These are phyloP conservation scores for Cepaea nemoralis DNA, from an alignment of 1,140 invertebrate species.

Conservation along the genomic window DNA sequence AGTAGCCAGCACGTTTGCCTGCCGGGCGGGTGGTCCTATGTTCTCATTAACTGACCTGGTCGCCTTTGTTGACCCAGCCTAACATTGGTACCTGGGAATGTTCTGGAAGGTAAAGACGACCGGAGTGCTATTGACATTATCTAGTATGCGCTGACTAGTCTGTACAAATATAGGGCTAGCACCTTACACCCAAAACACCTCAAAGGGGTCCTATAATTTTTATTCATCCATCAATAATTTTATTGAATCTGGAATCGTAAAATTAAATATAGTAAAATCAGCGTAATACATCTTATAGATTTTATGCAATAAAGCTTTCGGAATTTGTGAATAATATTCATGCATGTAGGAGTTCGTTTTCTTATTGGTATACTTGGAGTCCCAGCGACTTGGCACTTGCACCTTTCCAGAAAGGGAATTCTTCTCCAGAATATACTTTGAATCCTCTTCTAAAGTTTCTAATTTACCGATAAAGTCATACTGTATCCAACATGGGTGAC, in stretches of 20 bases:
- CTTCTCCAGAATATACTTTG: slow-evolving; percentile 18
- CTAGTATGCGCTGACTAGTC: no score
- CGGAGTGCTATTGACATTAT: no score
- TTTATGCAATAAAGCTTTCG: neutral
- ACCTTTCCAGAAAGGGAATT: neutral
- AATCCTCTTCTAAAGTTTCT: slow-evolving; percentile 28
- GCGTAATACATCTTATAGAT: slow-evolving; percentile 16
- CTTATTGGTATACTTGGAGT: neutral
- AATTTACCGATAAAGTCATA: slow-evolving; percentile 46
- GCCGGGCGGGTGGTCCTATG: no score
- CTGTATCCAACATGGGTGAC: slow-evolving; percentile 37
- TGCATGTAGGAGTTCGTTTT: slow-evolving; percentile 19
- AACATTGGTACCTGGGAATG: no score
- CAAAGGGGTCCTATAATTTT: no score
- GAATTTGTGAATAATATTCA: slow-evolving; percentile 28
- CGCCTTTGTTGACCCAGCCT: no score
- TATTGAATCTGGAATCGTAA: slow-evolving; percentile 1
- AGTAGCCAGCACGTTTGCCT: no score
- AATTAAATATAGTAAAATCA: slow-evolving; percentile 40
- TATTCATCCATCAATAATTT: neutral
- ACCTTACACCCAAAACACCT: no score
- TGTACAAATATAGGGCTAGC: no score
- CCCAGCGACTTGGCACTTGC: slow-evolving; percentile 19
- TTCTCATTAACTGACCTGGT: no score
- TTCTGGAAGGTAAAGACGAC: no score